Base-by-base conservation (phyloP, 1,140 invertebrate genomes). In the Homalodisca vitripennis region DNA sequence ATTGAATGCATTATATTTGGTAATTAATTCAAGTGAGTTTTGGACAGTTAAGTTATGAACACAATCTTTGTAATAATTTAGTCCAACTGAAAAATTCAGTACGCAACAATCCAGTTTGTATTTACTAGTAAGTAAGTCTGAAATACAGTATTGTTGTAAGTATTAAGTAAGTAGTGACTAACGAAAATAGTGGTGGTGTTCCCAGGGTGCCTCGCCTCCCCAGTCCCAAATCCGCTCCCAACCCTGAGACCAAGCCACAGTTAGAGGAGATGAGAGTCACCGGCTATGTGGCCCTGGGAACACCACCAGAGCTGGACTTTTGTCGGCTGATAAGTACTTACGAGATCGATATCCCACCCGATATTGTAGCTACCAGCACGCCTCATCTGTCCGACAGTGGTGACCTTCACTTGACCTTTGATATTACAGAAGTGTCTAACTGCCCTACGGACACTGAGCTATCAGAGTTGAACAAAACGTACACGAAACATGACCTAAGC, bases 381-480 rank as follows among this genome's bases (percentile, higher is more conserved):
- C 55, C 55, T 27, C 55, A 51, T 20, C 48, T 51, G 48, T 22
- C 17, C 3, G n/a, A n/a, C n/a, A n/a, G n/a, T n/a, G n/a, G n/a
- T n/a, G n/a, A n/a, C n/a, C n/a, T n/a, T n/a, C n/a, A n/a, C n/a
- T n/a, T n/a, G n/a, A n/a, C n/a, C n/a, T n/a, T n/a, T n/a, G n/a
- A n/a, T n/a, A n/a, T n/a, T n/a, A n/a, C n/a, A n/a, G n/a, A n/a
- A n/a, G n/a, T n/a, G n/a, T n/a, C n/a, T n/a, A n/a, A n/a, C n/a
- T n/a, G n/a, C n/a, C n/a, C n/a, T n/a, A n/a, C n/a, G n/a, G n/a
- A n/a, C n/a, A n/a, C n/a, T n/a, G n/a, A n/a, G 17, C 34, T 10
- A 41, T 10, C 34, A 41, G 34, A 41, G 17, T n/a, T 60, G 55
- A 60, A 60, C 55, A 60, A 27, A 60, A 60, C 55, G 3, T 60